Evolutionary conservation across 2,797 vertebrate genomes (phyloP).

Genomic region (Pangasius macronema): DNA sequence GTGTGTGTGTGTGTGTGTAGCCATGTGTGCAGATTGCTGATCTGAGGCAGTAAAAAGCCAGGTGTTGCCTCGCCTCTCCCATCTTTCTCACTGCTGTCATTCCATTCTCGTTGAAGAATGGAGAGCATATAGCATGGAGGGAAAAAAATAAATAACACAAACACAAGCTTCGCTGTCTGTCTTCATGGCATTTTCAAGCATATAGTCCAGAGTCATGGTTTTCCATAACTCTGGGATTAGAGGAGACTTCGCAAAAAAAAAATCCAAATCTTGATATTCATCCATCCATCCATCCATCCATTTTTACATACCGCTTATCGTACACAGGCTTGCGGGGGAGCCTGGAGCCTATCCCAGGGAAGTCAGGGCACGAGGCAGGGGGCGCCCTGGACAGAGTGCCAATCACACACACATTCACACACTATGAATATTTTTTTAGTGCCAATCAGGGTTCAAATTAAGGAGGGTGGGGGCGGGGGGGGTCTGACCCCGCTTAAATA

Average conservation of each 20-base stretch:
- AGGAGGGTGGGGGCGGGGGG: too few species aligned
- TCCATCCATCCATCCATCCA: too few species aligned
- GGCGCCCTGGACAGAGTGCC: too few species aligned
- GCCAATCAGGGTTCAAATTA: too few species aligned
- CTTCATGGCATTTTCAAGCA: neutral
- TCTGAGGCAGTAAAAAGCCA: conserved; percentile 48
- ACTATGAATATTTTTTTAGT: too few species aligned
- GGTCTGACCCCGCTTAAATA: too few species aligned
- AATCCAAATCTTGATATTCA: neutral
- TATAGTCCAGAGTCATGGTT: neutral
- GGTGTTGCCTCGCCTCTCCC: conserved; percentile 34
- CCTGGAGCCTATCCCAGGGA: too few species aligned
- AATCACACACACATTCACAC: too few species aligned
- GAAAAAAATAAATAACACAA: neutral
- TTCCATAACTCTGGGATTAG: neutral
- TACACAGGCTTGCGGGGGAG: too few species aligned
- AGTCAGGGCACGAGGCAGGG: too few species aligned
- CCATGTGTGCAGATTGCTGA: conserved; percentile 44
- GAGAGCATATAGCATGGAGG: conserved; percentile 32
- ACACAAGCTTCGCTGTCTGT: neutral
- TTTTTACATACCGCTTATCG: too few species aligned
- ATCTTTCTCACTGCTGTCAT: conserved; percentile 35
- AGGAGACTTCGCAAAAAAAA: neutral
- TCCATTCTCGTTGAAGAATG: conserved; percentile 19
- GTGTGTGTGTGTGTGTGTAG: conserved; percentile 20